These are phyloP conservation scores for Synanthedon tipuliformis DNA, from an alignment of 2,888 invertebrate species.

Conservation along the genomic window DNA sequence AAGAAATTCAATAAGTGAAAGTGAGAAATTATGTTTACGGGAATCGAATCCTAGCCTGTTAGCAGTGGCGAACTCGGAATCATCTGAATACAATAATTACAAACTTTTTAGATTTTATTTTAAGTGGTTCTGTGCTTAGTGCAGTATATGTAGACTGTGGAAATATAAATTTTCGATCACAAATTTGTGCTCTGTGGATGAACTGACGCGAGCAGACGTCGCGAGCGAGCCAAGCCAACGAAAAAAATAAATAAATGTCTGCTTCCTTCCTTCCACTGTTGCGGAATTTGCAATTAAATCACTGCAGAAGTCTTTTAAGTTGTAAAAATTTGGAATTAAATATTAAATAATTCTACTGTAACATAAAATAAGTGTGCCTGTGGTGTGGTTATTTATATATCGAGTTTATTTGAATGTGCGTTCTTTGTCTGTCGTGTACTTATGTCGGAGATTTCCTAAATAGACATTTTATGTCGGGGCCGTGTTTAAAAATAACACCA, in stretches of 20 bases:
- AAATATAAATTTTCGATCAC: too few species aligned
- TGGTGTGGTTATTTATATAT: neutral
- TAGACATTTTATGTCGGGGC: slow-evolving; percentile 63
- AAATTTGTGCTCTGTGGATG: too few species aligned
- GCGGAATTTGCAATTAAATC: slow-evolving; percentile 29
- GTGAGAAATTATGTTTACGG: too few species aligned
- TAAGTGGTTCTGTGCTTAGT: too few species aligned
- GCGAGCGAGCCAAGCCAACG: too few species aligned
- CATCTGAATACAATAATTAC: too few species aligned
- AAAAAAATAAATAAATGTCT: neutral
- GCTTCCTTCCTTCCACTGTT: slow-evolving; percentile 9
- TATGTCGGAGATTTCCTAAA: slow-evolving; percentile 57
- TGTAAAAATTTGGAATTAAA: neutral
- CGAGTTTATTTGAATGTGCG: slow-evolving; percentile 29
- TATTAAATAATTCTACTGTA: neutral
- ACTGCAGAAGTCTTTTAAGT: slow-evolving; percentile 11
- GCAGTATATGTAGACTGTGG: too few species aligned
- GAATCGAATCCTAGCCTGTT: too few species aligned
- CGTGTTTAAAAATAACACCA: slow-evolving; percentile 65
- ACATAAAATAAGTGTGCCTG: neutral
- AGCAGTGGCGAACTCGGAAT: too few species aligned
- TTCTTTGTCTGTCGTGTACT: slow-evolving; percentile 55
- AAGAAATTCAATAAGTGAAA: too few species aligned
- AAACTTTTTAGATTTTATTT: too few species aligned
- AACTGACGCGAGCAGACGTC: too few species aligned